phyloP scores from a whole-genome alignment of 2,888 invertebrate species.

The Drosophila fulvimacula region DNA sequence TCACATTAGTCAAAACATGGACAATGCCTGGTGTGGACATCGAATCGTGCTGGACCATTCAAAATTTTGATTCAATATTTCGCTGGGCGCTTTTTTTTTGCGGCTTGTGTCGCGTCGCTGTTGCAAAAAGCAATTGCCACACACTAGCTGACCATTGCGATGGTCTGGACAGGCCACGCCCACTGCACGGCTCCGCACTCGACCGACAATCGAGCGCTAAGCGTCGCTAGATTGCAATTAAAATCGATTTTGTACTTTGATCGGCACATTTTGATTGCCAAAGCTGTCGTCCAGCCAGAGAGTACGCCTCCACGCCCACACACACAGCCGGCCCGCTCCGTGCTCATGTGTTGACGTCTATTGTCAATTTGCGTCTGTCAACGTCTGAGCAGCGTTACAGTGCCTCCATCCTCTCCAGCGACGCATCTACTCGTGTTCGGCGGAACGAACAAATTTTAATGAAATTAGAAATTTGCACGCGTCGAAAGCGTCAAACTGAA shows the following conservation, averaged over 20 bases:
- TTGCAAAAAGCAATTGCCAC: slow-evolving; percentile 48
- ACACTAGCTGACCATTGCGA: slow-evolving; percentile 7
- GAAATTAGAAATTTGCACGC: slow-evolving; percentile 78
- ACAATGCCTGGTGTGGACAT: slow-evolving; percentile 41
- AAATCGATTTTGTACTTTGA: slow-evolving; percentile 79
- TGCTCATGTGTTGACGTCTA: slow-evolving; percentile 70
- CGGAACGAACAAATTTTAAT: slow-evolving; percentile 69
- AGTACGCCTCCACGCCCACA: neutral
- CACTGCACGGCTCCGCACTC: slow-evolving; percentile 10
- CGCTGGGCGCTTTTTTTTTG: slow-evolving; percentile 30
- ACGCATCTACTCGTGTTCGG: neutral
- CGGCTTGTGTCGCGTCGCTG: slow-evolving; percentile 4
- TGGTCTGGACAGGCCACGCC: slow-evolving; percentile 23
- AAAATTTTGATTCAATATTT: slow-evolving; percentile 58
- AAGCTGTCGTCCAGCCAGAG: slow-evolving; percentile 51
- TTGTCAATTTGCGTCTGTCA: slow-evolving; percentile 79
- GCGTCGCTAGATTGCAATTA: slow-evolving; percentile 74
- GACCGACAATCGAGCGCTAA: slow-evolving; percentile 50
- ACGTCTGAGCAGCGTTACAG: slow-evolving; percentile 59
- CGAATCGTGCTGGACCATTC: slow-evolving; percentile 25
- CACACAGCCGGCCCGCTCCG: neutral
- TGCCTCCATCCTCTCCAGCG: neutral
- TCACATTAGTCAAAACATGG: slow-evolving; percentile 60
- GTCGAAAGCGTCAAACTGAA: slow-evolving; percentile 41
- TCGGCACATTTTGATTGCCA: slow-evolving; percentile 74